Percentiles rank a stretch among this genome's conserved stretches.
These are phyloP conservation scores for Xiphophorus maculatus DNA, from an alignment of 2,113 vertebrate genomes.

Conservation along the genomic window DNA sequence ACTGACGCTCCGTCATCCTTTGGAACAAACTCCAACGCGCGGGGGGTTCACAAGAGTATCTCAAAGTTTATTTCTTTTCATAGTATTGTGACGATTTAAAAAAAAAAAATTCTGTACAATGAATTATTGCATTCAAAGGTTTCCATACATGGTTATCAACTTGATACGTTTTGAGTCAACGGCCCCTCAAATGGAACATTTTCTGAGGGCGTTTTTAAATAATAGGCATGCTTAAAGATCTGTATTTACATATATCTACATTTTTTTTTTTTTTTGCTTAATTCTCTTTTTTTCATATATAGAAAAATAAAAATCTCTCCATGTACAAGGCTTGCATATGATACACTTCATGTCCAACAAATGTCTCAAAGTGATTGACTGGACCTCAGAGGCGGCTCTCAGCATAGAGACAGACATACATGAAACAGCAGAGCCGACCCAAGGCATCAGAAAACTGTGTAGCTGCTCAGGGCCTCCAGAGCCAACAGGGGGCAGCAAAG, in stretches of 20 bases:
- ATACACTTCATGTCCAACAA: slow-evolving; percentile 73
- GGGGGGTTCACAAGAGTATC: slow-evolving; percentile 35
- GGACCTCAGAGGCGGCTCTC: slow-evolving; percentile 61
- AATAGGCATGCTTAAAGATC: slow-evolving; percentile 77
- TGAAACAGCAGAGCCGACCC: slow-evolving; percentile 12
- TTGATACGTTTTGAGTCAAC: slow-evolving; percentile 62
- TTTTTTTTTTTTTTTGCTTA: slow-evolving; percentile 37
- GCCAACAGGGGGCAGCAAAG: background rate
- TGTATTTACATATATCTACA: slow-evolving; percentile 75
- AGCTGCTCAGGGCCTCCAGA: background rate
- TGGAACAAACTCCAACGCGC: background rate
- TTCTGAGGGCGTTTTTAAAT: slow-evolving; percentile 70
- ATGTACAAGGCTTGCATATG: slow-evolving; percentile 83
- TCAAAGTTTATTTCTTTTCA: slow-evolving; percentile 76
- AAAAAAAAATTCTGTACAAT: slow-evolving; percentile 72
- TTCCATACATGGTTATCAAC: slow-evolving; percentile 69
- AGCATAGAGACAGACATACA: slow-evolving; percentile 68
- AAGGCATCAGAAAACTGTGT: background rate
- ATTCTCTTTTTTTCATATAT: slow-evolving; percentile 6
- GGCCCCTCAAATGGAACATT: slow-evolving; percentile 51
- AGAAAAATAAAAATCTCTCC: slow-evolving; percentile 81
- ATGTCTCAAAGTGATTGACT: slow-evolving; percentile 62
- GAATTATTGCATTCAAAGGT: slow-evolving; percentile 77
- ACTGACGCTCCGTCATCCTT: background rate
- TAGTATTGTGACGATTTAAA: slow-evolving; percentile 53